A percentile compares a stretch with the other conserved stretches of the same genome.
These are phyloP conservation scores for Leucoptera coffeella DNA, from an alignment of 2,888 invertebrate species.

Conservation along the genomic window DNA sequence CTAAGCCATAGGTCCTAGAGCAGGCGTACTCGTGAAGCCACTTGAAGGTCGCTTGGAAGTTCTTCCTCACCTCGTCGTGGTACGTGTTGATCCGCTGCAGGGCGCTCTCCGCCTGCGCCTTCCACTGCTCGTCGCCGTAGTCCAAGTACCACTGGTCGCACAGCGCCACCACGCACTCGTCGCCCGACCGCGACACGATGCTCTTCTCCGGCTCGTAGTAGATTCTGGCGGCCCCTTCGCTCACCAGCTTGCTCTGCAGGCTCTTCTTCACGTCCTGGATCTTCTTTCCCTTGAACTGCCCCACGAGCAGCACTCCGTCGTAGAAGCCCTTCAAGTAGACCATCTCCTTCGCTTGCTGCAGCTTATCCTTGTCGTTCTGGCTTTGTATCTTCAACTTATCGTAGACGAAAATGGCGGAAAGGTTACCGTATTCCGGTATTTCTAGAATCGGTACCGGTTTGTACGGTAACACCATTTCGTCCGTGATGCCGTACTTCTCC, in stretches of 20 bases:
- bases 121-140: slow-evolving; percentile 92
- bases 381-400: slow-evolving; percentile 92
- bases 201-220: slow-evolving; percentile 94
- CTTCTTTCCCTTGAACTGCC: slow-evolving; percentile 82
- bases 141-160: slow-evolving; percentile 99
- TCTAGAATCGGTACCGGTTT: slow-evolving; percentile 82
- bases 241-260: slow-evolving; percentile 71
- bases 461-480: slow-evolving; percentile 61
- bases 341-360: slow-evolving; percentile 91
- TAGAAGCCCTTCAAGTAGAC: slow-evolving; percentile 96
- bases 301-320: slow-evolving; percentile 83
- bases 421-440: slow-evolving; percentile 82
- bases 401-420: slow-evolving; percentile 79
- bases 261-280: slow-evolving; percentile 92
- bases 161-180: slow-evolving; percentile 97
- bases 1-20: slow-evolving; percentile 93
- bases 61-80: slow-evolving; percentile 89
- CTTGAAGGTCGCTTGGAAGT: slow-evolving; percentile 82
- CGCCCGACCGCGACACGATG: slow-evolving; percentile 90
- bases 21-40: slow-evolving; percentile 99
- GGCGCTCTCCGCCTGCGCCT: slow-evolving; percentile 62
- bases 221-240: slow-evolving; percentile 64
- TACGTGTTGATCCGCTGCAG: slow-evolving; percentile 78
- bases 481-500: slow-evolving; percentile 84
- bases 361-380: slow-evolving; percentile 93